Evolutionary conservation across 2,113 vertebrate genomes (phyloP).

Genomic region (Xiphias gladius): DNA sequence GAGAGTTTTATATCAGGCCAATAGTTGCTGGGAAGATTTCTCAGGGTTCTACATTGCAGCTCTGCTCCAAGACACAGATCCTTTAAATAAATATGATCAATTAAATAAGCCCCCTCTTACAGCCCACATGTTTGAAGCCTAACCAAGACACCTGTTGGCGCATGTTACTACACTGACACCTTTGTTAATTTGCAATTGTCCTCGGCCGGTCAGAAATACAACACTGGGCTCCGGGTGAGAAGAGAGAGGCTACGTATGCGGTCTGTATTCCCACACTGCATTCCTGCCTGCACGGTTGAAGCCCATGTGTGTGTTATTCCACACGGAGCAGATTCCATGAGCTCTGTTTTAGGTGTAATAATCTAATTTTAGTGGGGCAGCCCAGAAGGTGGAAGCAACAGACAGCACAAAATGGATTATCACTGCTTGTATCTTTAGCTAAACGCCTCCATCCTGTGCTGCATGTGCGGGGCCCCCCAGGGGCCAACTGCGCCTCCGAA

Average conservation of each 20-base stretch:
- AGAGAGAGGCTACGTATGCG: conserved; percentile 58
- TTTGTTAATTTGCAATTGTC: conserved; percentile 83
- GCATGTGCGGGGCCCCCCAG: neutral
- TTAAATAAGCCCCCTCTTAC: conserved; percentile 56
- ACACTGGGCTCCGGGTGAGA: conserved; percentile 59
- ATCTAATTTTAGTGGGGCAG: conserved; percentile 83
- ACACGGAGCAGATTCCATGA: conserved; percentile 71
- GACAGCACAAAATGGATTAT: conserved; percentile 78
- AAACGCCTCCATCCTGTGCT: conserved; percentile 62
- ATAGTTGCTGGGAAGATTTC: conserved; percentile 48
- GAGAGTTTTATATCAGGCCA: neutral
- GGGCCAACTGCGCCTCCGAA: conserved; percentile 6
- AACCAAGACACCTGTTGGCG: conserved; percentile 73
- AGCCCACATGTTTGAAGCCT: conserved; percentile 51
- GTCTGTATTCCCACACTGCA: conserved; percentile 67
- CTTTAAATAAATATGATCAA: conserved; percentile 75
- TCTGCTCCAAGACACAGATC: conserved; percentile 36
- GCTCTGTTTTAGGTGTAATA: conserved; percentile 81
- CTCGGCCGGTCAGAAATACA: conserved; percentile 71
- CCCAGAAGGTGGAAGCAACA: conserved; percentile 66
- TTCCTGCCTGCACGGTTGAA: conserved; percentile 66
- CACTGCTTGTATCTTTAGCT: conserved; percentile 77
- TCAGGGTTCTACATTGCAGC: conserved; percentile 24
- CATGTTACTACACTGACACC: conserved; percentile 76
- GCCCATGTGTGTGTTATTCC: conserved; percentile 71